These are phyloP conservation scores for Litocranius walleri DNA, from an alignment of 2,113 vertebrate genomes.

Conservation along the genomic window DNA sequence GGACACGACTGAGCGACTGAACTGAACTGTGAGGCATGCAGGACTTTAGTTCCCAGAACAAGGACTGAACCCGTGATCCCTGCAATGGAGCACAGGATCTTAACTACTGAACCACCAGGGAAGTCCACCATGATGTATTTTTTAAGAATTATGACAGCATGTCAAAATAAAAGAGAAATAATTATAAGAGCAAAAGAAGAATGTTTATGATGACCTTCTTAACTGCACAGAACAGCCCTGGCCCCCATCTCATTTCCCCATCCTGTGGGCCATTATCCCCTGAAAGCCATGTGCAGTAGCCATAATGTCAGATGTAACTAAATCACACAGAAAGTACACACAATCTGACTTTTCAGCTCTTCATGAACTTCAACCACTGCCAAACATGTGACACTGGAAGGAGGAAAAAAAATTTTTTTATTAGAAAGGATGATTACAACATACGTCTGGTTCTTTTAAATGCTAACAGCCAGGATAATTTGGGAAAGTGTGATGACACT, in stretches of 20 bases:
- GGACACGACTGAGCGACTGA: accelerated
- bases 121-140: background rate
- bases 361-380: background rate
- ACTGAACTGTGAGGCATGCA: background rate
- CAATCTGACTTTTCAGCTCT: background rate
- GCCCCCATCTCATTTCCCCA: background rate
- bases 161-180: constrained; percentile 9
- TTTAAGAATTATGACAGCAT: background rate
- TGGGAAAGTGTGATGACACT: constrained; percentile 34
- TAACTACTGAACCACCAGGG: background rate
- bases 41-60: background rate
- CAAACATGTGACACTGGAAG: background rate
- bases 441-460: constrained; percentile 27
- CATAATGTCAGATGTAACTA: background rate
- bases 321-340: background rate
- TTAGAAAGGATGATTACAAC: constrained; percentile 29
- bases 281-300: background rate
- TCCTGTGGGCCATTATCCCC: background rate
- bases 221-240: background rate
- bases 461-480: constrained; percentile 35
- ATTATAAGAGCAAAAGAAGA: background rate
- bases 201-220: background rate
- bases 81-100: background rate
- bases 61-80: background rate
- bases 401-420: background rate